Percentiles rank a stretch among this genome's conserved stretches.
These are phyloP conservation scores for Bubo blakistoni DNA, from an alignment of 2,113 vertebrate species.

Conservation along the genomic window DNA sequence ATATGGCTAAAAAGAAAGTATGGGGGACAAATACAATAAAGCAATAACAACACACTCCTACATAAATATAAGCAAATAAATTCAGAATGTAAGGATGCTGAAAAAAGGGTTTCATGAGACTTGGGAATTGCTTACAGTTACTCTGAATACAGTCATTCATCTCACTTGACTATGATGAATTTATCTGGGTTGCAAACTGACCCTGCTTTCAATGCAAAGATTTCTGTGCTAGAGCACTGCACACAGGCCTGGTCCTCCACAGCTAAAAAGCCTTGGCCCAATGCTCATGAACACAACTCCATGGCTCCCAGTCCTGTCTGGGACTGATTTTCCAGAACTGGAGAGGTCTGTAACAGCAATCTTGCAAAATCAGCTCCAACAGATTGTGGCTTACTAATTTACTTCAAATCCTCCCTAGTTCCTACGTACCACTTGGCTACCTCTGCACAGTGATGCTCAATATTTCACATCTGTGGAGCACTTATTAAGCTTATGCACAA, in stretches of 20 bases:
- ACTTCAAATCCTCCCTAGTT: background rate
- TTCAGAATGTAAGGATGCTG: background rate
- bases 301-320: background rate
- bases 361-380: background rate
- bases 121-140: background rate
- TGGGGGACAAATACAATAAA: background rate
- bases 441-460: background rate
- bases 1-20: background rate
- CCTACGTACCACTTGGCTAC: background rate
- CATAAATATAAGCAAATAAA: background rate
- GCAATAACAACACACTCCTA: background rate
- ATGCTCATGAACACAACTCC: background rate
- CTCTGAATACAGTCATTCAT: background rate
- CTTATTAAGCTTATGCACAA: background rate
- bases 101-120: background rate
- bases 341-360: background rate
- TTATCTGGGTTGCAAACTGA: background rate
- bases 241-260: background rate
- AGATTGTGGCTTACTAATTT: background rate
- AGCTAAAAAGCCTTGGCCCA: background rate
- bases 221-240: background rate
- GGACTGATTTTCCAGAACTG: background rate
- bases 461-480: background rate
- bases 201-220: no score
- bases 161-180: background rate